Base-by-base conservation (phyloP, 2,888 invertebrate species). In the Stenotaenia linearis region DNA sequence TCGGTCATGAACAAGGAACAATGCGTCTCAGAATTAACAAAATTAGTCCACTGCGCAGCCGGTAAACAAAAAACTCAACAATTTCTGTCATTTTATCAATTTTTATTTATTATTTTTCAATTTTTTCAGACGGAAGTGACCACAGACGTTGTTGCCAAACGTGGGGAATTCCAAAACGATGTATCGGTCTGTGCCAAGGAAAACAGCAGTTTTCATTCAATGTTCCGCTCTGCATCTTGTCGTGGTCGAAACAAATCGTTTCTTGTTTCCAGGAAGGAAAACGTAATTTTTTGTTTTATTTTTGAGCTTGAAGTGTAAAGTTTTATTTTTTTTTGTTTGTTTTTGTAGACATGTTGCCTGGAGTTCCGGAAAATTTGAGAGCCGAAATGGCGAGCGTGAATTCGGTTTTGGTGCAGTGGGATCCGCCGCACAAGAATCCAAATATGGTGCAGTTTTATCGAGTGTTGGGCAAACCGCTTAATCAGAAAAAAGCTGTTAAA, bases 11-110 rank as follows among this genome's bases (percentile, higher is more conserved):
- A 93, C 86, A 90, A 91, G 74, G 92, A 93, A 0, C 92, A 93
- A 84, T 95, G 94, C 85, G 90, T 94, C 84, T 90, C 90, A 81
- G 94, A 94, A 86, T 92, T 94, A 84, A 92, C 93, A 85, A 94
- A 94, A 84, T 88, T 94, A 78, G 93, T 94, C 93, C 91, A 91
- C 84, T 95, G 95, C 84, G 94, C 94, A 0, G 92, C 94, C 80
- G 91, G 91, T 90, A 85, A 84, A 9, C 30, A 7, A 28, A n/a
- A 25, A 10, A 35, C 9, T 21, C n/a, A n/a, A 12, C 25, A 28
- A 3, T 78, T 77, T 28, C n/a, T n/a, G n/a, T n/a, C n/a, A n/a
- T n/a, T n/a, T n/a, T n/a, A n/a, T n/a, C 83, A 82, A 2, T 83
- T 83, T 56, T 56, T 5, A 21, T 56, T 56, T 21, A 56, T 21